Evolutionary conservation across 2,888 invertebrate species (phyloP), one percentile per base, ranked within the genome.

Genomic region (Galerucella pusilla): DNA sequence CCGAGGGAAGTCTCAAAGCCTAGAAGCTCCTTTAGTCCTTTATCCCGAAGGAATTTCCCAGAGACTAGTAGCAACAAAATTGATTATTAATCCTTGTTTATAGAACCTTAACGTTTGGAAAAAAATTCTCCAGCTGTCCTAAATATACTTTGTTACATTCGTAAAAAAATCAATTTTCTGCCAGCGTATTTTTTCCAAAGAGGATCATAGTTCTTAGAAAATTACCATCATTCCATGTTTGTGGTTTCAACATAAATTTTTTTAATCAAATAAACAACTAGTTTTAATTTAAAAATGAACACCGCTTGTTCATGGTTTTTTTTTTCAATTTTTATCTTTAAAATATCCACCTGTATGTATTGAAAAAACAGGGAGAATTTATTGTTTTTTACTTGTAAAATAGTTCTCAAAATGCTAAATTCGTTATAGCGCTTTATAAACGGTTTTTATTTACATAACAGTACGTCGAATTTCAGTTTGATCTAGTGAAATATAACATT

Each of bases 371-470:
- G 63, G 2, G 20, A 63, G 14, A 16, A 63, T 63, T 14, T 63
- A 11, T n/a, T 63, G 35, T 35, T 42, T 63, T 35, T 63, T 10
- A 63, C 42, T 63, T 63, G 42, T 68, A 63, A 63, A 63, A 63
- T 63, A 63, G 63, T 57, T 54, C 52, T 42, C 54, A 54, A 66
- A 71, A 64, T 25, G 65, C 65, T 70, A 73, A 75, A 70, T 68
- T 74, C 54, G 73, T 75, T 59, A 60, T 60, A 71, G 73, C 72
- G 70, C 68, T 73, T 60, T 73, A 76, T 75, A 78, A 69, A 77
- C 69, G 68, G 63, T 49, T 72, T 71, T 63, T 77, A 77, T 77
- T 64, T 77, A 77, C 77, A 77, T 71, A 75, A 77, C 77, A 77
- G 71, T 74, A 35, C 60, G 64, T 66, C 63, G 64, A 16, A 63